Base-by-base conservation (phyloP, 2,888 invertebrate species). In the Phorcus lineatus region DNA sequence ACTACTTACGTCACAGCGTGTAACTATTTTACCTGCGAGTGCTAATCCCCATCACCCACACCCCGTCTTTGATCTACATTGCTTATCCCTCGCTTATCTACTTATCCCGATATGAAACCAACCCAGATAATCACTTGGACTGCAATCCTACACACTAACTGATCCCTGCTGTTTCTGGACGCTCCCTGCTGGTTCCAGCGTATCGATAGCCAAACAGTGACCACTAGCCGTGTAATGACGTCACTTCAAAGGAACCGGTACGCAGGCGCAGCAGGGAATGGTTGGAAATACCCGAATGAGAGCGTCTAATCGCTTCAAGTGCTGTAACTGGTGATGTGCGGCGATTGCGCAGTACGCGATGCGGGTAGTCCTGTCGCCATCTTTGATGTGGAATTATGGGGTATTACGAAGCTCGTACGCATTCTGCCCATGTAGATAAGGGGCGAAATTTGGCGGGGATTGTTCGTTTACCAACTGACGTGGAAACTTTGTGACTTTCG, bases 301-400 rank as follows among this genome's bases (percentile, higher is more conserved):
- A 31, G 70, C 19, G 16, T 31, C 36, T 70, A 70, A 70, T 47
- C 40, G 70, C 70, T 19, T 31, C 17, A 70, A 70, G 40, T 36
- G 36, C 70, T 19, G 70, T 70, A 70, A 70, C 36, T 36, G 70
- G 31, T 31, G 31, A 36, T 16, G 36, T 36, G 70, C 31, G 36
- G 19, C 19, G 70, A 70, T 70, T 31, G 28, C 40, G 40, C 28
- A 19, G 36, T 70, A n/a, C 19, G 19, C 31, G 70, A 28, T 28
- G 70, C 40, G 40, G 70, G 40, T 70, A 36, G 28, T 19, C 31
- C 17, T 13, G 70, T 19, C 40, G 70, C 70, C 70, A 70, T 70
- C 70, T 70, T 70, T 70, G 70, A 70, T 70, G 36, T 36, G 70
- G 70, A 70, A 70, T 70, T 70, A 70, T 70, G 70, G 70, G 31